Conservation (phyloP, 2,797 vertebrate species). For the Erethizon dorsatum region DNA sequence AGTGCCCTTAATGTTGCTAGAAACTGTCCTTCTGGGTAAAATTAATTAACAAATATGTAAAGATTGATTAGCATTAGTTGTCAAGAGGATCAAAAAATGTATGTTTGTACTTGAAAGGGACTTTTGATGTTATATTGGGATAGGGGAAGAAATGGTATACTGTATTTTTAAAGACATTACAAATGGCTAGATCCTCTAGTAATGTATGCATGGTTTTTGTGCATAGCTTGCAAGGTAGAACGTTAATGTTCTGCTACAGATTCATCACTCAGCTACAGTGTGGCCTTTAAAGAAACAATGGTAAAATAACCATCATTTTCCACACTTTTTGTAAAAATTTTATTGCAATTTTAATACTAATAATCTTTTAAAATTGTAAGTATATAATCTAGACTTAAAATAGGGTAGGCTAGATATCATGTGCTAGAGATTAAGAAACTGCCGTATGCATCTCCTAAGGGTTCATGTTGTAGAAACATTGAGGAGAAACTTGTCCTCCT, state of each 20-base stretch:
- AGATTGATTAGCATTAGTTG: not conserved
- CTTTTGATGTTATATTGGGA: not conserved
- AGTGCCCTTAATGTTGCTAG: not conserved
- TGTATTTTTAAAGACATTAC: not conserved
- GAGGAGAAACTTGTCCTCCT: not conserved
- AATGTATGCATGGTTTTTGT: not conserved
- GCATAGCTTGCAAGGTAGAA: not conserved
- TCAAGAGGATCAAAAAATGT: not conserved
- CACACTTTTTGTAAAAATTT: conserved; percentile 15
- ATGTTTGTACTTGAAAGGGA: not conserved
- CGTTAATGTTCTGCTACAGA: not conserved
- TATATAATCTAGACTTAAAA: conserved; percentile 22
- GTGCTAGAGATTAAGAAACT: conserved; percentile 2
- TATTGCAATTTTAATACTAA: not conserved
- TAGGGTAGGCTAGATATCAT: not conserved
- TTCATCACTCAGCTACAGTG: not conserved
- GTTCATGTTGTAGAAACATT: not conserved
- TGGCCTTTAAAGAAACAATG: not conserved
- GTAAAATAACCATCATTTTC: not conserved
- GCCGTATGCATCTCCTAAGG: conserved; percentile 5
- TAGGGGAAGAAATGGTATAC: not conserved
- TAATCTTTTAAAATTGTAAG: conserved; percentile 50
- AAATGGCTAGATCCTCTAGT: not conserved
- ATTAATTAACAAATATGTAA: not conserved
- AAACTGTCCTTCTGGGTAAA: not conserved